Evolutionary conservation across 2,888 invertebrate genomes (phyloP), one percentile per base, ranked within the genome.

Genomic region (Abrostola triplasia): DNA sequence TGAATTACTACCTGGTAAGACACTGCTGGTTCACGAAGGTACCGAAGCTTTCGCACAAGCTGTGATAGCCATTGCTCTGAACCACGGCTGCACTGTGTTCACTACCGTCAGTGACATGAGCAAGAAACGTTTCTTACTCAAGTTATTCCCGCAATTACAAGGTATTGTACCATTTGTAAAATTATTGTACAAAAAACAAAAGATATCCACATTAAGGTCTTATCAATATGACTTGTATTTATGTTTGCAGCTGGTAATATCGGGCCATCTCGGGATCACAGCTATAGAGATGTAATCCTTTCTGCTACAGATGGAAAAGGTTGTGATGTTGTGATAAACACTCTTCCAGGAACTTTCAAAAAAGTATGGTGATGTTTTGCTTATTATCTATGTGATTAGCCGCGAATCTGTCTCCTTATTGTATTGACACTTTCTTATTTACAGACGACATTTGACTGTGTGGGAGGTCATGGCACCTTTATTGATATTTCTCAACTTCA

Each of bases 1-100:
- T 8, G 4, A 6, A 5, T 36, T 66, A 0, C 7, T 5, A 5
- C 47, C 53, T 0, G 67, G 55, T 0, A 55, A 13, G 44, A 42
- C 0, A 5, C 54, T 90, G 0, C 67, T 91, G 0, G 83, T 93
- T 0, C 90, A 91, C 48, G 90, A 90, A 1, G 92, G 88, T 0
- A 70, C 89, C 0, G 92, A 92, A 0, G 91, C 89, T 0, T 56
- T 92, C 4, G 92, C 91, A 0, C 92, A 92, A 70, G 92, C 92
- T 0, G 67, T 81, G 0, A 89, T 92, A 36, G 76, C 86, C 0
- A 77, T 92, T 0, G 86, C 88, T 0, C 73, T 92, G 5, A 87
- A 87, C 0, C 58, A 73, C 10, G 81, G 79, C 4, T 90, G 87
- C 57, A 61, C 82, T 55, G 88, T 91, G 0, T 91, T 89, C 56